Conservation (phyloP, 1,140 invertebrate genomes). For the Drosophila prosaltans region DNA sequence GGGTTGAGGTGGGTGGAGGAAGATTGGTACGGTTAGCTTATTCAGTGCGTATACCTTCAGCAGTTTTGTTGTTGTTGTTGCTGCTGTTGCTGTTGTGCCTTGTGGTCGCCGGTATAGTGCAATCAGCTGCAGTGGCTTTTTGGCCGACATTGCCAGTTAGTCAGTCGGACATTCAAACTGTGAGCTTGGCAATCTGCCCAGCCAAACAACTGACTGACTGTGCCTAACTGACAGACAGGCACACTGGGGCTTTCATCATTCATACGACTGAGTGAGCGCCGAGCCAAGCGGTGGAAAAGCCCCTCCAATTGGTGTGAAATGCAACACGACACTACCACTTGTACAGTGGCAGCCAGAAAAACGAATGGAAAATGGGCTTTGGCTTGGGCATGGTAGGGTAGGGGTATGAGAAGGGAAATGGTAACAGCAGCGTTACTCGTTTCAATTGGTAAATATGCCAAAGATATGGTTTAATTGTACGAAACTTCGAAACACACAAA, state of each 20-base stretch:
- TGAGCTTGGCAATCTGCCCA: conserved; percentile 60
- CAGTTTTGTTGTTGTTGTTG: conserved; percentile 34
- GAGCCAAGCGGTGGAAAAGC: conserved; percentile 59
- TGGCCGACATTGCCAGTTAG: conserved; percentile 65
- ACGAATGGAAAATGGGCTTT: not conserved
- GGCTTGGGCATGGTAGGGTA: not conserved
- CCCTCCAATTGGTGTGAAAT: conserved; percentile 75
- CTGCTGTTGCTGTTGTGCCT: conserved; percentile 41
- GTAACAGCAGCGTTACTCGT: conserved; percentile 24
- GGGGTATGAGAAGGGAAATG: not conserved
- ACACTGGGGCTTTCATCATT: conserved; percentile 66
- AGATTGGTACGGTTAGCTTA: conserved; percentile 20
- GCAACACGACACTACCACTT: conserved; percentile 61
- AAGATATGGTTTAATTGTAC: conserved; percentile 76
- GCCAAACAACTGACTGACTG: conserved; percentile 8
- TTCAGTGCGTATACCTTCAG: conserved; percentile 53
- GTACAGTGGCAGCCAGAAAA: conserved; percentile 13
- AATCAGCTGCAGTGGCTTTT: conserved; percentile 79
- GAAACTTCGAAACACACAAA: conserved; percentile 59
- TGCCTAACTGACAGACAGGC: too few species aligned
- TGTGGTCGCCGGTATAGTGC: conserved; percentile 73
- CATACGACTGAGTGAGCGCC: conserved; percentile 74
- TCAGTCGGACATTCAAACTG: conserved; percentile 39
- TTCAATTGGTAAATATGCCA: conserved; percentile 60
- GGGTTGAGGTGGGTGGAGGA: not conserved